Percentiles rank a stretch among this genome's conserved stretches.
phyloP scores from a whole-genome alignment of 1,140 invertebrate genomes.

The Drosophila bifasciata region DNA sequence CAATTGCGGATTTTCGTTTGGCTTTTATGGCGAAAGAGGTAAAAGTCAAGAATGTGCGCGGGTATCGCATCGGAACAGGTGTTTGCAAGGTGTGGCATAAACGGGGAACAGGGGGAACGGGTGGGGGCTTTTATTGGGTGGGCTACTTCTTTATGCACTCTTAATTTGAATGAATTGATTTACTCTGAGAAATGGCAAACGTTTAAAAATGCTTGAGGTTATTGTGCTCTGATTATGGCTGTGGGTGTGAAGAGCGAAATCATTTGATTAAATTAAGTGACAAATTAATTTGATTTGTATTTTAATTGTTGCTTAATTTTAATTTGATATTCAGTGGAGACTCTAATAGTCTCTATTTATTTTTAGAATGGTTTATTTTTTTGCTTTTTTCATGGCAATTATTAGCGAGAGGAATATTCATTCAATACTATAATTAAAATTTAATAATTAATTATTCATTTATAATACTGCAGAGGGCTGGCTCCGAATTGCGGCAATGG shows the following conservation, averaged over 20 bases:
- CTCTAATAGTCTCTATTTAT: too few species aligned
- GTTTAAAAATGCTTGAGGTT: not conserved
- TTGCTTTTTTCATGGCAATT: too few species aligned
- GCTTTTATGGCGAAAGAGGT: constrained; percentile 68
- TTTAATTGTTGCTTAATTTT: not conserved
- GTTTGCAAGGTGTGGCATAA: constrained; percentile 33
- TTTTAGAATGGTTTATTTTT: too few species aligned
- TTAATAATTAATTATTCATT: too few species aligned
- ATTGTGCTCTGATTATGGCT: not conserved
- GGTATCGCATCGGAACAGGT: constrained; percentile 38
- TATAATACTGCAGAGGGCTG: too few species aligned
- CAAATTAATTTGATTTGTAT: not conserved
- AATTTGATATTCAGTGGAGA: not conserved
- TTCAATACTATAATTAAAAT: too few species aligned
- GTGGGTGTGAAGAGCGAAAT: constrained; percentile 5
- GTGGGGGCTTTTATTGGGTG: constrained; percentile 14
- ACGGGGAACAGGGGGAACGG: too few species aligned
- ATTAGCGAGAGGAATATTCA: too few species aligned
- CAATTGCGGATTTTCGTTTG: constrained; percentile 59
- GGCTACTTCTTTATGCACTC: constrained; percentile 11
- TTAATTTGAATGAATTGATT: constrained; percentile 15
- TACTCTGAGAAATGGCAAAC: constrained; percentile 22
- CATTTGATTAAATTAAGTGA: constrained; percentile 5
- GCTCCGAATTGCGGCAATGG: too few species aligned
- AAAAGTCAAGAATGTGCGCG: constrained; percentile 63